Conservation (phyloP, 2,888 invertebrate genomes). For the Hypolimnas misippus region DNA sequence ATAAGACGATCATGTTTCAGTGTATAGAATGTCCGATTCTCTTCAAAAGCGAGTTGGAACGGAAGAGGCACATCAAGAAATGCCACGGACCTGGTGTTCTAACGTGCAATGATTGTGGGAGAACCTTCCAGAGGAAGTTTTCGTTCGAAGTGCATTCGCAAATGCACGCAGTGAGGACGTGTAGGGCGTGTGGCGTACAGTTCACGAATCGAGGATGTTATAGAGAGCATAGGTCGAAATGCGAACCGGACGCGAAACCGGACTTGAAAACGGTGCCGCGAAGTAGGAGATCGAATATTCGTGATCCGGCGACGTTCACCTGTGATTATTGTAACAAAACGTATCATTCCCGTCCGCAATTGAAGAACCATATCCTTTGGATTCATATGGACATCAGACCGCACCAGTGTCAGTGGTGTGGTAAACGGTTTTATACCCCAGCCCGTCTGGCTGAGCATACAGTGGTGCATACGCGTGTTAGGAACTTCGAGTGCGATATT, state of each 20-base stretch:
- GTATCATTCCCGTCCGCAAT: slow-evolving; percentile 66
- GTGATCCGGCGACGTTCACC: slow-evolving; percentile 69
- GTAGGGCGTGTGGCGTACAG: slow-evolving; percentile 64
- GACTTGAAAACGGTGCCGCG: slow-evolving; percentile 55
- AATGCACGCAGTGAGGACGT: slow-evolving; percentile 73
- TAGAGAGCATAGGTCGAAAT: slow-evolving; percentile 65
- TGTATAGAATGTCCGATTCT: slow-evolving; percentile 66
- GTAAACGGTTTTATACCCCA: slow-evolving; percentile 78
- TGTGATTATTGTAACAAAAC: slow-evolving; percentile 73
- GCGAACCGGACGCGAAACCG: slow-evolving; percentile 72
- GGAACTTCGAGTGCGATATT: slow-evolving; percentile 80
- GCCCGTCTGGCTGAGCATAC: slow-evolving; percentile 79
- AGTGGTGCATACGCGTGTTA: slow-evolving; percentile 78
- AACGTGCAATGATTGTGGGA: slow-evolving; percentile 68
- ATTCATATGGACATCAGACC: slow-evolving; percentile 77
- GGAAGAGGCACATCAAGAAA: slow-evolving; percentile 55
- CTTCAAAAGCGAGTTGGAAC: slow-evolving; percentile 51
- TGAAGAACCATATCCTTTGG: slow-evolving; percentile 78
- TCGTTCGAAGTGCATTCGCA: slow-evolving; percentile 67
- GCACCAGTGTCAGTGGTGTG: slow-evolving; percentile 80
- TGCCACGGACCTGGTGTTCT: slow-evolving; percentile 58
- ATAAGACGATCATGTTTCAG: slow-evolving; percentile 51
- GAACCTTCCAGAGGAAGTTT: slow-evolving; percentile 59
- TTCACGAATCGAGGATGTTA: slow-evolving; percentile 73
- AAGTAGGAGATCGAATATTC: slow-evolving; percentile 63